These are phyloP conservation scores for Heliconius hortense DNA, from an alignment of 2,888 invertebrate genomes.

Conservation along the genomic window DNA sequence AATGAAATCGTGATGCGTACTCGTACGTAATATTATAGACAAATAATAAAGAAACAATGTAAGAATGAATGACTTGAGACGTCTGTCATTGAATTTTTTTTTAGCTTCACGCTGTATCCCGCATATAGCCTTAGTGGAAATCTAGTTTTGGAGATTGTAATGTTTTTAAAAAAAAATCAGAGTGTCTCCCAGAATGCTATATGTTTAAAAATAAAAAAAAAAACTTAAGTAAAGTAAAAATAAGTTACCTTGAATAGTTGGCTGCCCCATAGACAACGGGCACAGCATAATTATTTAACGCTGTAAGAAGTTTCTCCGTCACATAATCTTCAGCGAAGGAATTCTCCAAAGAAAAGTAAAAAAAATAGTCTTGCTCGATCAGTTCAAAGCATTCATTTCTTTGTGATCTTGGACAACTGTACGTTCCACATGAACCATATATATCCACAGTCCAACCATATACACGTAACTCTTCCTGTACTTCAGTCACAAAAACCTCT, in stretches of 20 bases:
- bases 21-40: background rate
- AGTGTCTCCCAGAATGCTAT: too few species aligned
- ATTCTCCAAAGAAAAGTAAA: constrained; percentile 53
- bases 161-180: too few species aligned
- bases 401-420: constrained; percentile 41
- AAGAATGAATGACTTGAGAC: background rate
- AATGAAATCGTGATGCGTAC: background rate
- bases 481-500: constrained; percentile 40
- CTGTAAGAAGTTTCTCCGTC: constrained; percentile 51
- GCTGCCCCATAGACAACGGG: constrained; percentile 84
- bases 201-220: background rate
- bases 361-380: constrained; percentile 48
- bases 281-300: constrained; percentile 78
- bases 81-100: too few species aligned
- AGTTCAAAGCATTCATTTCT: constrained; percentile 41
- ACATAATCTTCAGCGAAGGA: constrained; percentile 52
- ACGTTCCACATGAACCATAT: constrained; percentile 48
- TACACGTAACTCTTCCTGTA: constrained; percentile 41
- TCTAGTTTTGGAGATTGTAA: too few species aligned
- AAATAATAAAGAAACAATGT: background rate
- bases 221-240: too few species aligned
- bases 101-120: too few species aligned
- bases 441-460: constrained; percentile 46
- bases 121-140: too few species aligned
- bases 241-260: constrained; percentile 71